Conservation (phyloP, 2,113 vertebrate species). For the Otolemur garnettii region DNA sequence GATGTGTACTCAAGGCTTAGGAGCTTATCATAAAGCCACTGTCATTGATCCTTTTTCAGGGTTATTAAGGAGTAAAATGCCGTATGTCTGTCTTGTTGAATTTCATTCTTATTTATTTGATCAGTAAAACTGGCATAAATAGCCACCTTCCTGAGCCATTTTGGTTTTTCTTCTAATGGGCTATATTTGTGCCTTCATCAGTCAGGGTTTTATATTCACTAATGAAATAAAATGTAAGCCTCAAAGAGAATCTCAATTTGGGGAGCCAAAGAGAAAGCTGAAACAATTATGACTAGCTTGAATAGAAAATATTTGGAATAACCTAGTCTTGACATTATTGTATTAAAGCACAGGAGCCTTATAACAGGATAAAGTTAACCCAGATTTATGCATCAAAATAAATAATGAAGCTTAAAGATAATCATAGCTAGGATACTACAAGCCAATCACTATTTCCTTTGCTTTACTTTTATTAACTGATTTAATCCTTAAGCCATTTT, state of each 20-base stretch:
- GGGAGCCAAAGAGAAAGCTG: background rate
- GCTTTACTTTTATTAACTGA: conserved; percentile 15
- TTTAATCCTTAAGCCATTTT: background rate
- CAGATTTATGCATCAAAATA: conserved; percentile 6
- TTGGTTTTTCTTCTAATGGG: background rate
- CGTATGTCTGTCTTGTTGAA: conserved; percentile 18
- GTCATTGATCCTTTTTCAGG: background rate
- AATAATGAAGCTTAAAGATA: background rate
- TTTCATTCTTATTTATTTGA: conserved; percentile 45
- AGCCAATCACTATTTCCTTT: background rate
- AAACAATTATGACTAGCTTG: background rate
- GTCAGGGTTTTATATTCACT: background rate
- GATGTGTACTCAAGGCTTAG: background rate
- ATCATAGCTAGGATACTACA: background rate
- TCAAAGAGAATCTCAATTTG: background rate
- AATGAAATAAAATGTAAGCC: conserved; percentile 4
- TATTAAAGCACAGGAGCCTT: background rate
- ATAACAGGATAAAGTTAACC: background rate
- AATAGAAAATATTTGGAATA: background rate
- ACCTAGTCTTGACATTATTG: background rate
- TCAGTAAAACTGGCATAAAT: background rate
- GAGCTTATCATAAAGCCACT: background rate
- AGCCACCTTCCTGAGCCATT: background rate
- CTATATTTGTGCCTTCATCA: background rate
- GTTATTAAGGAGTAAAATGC: conserved; percentile 28